Conservation (phyloP, 2,888 invertebrate genomes). For the Drosophila eohydei region DNA sequence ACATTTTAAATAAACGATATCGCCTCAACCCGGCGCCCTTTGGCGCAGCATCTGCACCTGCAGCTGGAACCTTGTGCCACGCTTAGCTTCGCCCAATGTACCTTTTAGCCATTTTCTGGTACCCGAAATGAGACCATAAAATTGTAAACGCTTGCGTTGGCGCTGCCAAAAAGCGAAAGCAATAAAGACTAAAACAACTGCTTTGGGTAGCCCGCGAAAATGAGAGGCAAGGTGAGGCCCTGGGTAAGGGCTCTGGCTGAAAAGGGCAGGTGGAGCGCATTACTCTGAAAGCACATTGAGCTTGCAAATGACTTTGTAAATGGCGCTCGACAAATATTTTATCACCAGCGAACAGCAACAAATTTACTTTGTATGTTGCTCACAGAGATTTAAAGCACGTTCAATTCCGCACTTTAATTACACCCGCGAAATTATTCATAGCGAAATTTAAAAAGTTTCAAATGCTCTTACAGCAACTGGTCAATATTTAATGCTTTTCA, state of each 20-base stretch:
- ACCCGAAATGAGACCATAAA: conserved; percentile 65
- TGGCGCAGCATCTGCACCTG: conserved; percentile 25
- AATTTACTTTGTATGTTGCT: conserved; percentile 60
- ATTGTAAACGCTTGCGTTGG: conserved; percentile 53
- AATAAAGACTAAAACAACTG: conserved; percentile 76
- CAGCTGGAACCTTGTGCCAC: conserved; percentile 9
- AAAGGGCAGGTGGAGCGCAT: conserved; percentile 71
- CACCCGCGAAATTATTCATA: conserved; percentile 36
- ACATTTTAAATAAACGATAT: conserved; percentile 63
- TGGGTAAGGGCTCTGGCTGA: not conserved
- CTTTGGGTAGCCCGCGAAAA: conserved; percentile 22
- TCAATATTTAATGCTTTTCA: conserved; percentile 13
- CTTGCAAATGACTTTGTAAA: conserved; percentile 79
- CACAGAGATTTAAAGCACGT: conserved; percentile 23
- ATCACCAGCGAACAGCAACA: conserved; percentile 68
- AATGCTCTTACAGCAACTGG: conserved; percentile 2
- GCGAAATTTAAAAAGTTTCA: conserved; percentile 11
- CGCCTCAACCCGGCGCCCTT: conserved; percentile 11
- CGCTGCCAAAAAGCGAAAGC: conserved; percentile 47
- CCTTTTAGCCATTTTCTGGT: conserved; percentile 2
- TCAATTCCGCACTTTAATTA: conserved; percentile 26
- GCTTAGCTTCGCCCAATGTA: not conserved
- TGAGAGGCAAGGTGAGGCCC: not conserved
- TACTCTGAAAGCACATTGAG: conserved; percentile 75
- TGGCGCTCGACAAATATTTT: conserved; percentile 77